Evolutionary conservation across 2,113 vertebrate species (phyloP).

Genomic region (Albula glossodonta): DNA sequence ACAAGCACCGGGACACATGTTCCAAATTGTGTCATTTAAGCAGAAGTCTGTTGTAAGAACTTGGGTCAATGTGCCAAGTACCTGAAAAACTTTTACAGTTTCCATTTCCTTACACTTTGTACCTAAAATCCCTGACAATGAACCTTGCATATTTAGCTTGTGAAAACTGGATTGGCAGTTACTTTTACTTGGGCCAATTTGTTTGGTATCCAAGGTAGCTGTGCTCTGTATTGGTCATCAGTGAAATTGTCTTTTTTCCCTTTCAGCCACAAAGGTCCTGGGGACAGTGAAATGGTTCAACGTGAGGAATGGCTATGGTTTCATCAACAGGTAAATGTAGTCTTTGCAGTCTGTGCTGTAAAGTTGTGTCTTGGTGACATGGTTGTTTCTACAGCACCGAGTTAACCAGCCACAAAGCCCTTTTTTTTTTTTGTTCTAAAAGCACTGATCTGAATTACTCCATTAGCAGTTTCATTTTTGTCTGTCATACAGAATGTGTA

Average conservation of each 20-base stretch:
- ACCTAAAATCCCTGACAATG: too few species aligned
- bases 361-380: not conserved
- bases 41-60: too few species aligned
- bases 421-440: not conserved
- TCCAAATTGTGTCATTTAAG: too few species aligned
- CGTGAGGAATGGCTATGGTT: slow-evolving; percentile 98
- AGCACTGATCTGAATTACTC: not conserved
- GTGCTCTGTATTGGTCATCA: too few species aligned
- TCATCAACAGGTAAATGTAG: slow-evolving; percentile 92
- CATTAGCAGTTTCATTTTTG: not conserved
- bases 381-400: not conserved
- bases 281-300: slow-evolving; percentile 99
- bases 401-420: not conserved
- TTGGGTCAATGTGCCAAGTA: too few species aligned
- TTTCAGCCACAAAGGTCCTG: slow-evolving; percentile 98
- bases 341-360: not conserved
- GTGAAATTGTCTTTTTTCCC: slow-evolving; percentile 15
- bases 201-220: too few species aligned
- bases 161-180: too few species aligned
- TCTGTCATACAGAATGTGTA: not conserved
- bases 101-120: too few species aligned
- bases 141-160: too few species aligned
- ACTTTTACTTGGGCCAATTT: too few species aligned
- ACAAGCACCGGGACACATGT: too few species aligned
- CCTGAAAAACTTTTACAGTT: too few species aligned